Conservation (phyloP, 1,140 invertebrate genomes). For the Heliconius hermathena region DNA sequence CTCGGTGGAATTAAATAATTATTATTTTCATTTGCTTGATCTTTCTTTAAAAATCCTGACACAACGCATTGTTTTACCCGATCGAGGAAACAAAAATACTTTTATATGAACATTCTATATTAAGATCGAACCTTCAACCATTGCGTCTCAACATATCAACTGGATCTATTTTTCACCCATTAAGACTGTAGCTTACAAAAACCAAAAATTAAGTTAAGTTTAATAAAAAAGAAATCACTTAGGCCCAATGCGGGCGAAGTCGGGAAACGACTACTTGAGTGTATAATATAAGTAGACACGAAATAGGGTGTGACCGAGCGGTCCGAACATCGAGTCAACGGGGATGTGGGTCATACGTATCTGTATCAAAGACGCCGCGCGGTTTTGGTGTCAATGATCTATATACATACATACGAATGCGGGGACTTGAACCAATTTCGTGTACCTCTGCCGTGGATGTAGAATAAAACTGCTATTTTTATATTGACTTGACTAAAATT, state of each 20-base stretch:
- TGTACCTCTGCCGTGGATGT: slow-evolving; percentile 16
- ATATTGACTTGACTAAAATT: not conserved
- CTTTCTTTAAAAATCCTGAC: not conserved
- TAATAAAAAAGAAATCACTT: not conserved
- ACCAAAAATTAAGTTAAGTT: not conserved
- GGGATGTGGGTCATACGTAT: slow-evolving; percentile 57
- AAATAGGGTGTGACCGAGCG: slow-evolving; percentile 31
- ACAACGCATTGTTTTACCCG: not conserved
- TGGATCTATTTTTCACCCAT: too few species aligned
- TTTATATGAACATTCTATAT: not conserved
- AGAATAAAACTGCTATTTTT: not conserved
- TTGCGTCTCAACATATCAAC: not conserved
- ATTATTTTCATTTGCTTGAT: too few species aligned
- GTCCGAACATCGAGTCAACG: not conserved
- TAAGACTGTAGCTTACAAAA: not conserved
- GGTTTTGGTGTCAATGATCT: slow-evolving; percentile 60
- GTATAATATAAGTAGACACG: slow-evolving; percentile 9
- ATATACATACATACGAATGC: slow-evolving; percentile 33
- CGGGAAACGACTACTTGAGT: slow-evolving; percentile 17
- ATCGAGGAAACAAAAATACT: not conserved
- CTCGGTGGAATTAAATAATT: too few species aligned
- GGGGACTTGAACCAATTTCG: slow-evolving; percentile 36
- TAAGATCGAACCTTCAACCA: not conserved
- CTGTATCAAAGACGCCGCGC: slow-evolving; percentile 48
- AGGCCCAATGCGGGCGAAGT: not conserved